Base-by-base conservation (phyloP, 1,140 invertebrate species). In the Drosophila ogumai region DNA sequence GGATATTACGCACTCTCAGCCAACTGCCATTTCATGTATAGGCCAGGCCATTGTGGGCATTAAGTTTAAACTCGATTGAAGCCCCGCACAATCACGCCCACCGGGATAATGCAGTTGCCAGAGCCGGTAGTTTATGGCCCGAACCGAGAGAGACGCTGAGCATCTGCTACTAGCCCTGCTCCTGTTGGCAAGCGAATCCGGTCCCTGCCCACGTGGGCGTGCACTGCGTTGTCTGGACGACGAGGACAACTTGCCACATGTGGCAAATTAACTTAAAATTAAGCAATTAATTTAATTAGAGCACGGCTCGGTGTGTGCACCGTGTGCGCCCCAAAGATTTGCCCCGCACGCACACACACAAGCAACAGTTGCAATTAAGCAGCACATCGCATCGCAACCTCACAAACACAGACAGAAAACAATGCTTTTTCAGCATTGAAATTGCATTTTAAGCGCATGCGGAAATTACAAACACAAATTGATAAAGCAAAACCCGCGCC, bases 221-320 rank as follows among this genome's bases (percentile, higher is more conserved):
- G 54, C 31, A 36, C 46, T 69, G 40, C 40, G 50, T 72, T 68
- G 68, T 49, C 50, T 60, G 75, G 60, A 59, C 59, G 61, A 66
- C 77, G 61, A 67, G 65, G 52, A 65, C 79, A 78, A 69, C 77
- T 81, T 84, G 85, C 78, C 85, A 78, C 85, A 88, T 88, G 85
- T 90, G 85, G 85, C 85, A 88, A 86, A 90, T 88, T 88, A 88
- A 88, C 81, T 90, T 88, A 75, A 90, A 88, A 88, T 88, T 85
- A 88, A 88, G 86, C 85, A 90, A 88, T 88, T 88, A 90, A 88
- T 88, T 88, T 88, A 88, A 88, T 88, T 88, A 88, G 81, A 75
- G 68, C 65, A 41, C 72, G 67, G 56, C 22, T 22, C 52, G 36
- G 19, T 34, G 49, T 52, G 49, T n/a, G 52, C 52, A 12, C 10